Evolutionary conservation across 2,797 vertebrate species (phyloP).

Genomic region (Tarsius wallacei): DNA sequence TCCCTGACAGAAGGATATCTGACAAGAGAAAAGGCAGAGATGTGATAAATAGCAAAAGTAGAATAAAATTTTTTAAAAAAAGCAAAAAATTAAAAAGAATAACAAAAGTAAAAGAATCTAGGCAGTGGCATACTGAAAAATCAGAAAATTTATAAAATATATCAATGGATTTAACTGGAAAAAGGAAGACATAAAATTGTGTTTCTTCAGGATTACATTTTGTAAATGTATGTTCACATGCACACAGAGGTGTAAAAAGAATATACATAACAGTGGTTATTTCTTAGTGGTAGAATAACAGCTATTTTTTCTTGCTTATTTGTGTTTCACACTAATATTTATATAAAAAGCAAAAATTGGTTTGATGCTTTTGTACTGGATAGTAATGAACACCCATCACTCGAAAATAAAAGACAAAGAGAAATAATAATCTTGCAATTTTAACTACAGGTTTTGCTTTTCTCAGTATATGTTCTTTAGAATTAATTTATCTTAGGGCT

Average conservation of each 20-base stretch:
- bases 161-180: too few species aligned
- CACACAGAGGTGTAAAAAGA: not conserved
- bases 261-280: not conserved
- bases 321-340: not conserved
- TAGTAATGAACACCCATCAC: not conserved
- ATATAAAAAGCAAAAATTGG: constrained; percentile 31
- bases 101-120: not conserved
- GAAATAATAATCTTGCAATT: not conserved
- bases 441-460: constrained; percentile 46
- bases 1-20: not conserved
- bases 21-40: not conserved
- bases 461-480: not conserved
- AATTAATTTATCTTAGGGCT: not conserved
- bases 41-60: not conserved
- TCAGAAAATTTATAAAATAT: not conserved
- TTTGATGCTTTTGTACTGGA: not conserved
- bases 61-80: not conserved
- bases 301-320: not conserved
- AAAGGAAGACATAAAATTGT: not conserved
- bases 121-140: not conserved
- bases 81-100: too few species aligned
- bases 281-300: not conserved
- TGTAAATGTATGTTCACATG: not conserved
- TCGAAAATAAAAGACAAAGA: constrained; percentile 32
- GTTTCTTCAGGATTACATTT: not conserved